Evolutionary conservation across 2,113 vertebrate species (phyloP).

Genomic region (Urocolius indicus): DNA sequence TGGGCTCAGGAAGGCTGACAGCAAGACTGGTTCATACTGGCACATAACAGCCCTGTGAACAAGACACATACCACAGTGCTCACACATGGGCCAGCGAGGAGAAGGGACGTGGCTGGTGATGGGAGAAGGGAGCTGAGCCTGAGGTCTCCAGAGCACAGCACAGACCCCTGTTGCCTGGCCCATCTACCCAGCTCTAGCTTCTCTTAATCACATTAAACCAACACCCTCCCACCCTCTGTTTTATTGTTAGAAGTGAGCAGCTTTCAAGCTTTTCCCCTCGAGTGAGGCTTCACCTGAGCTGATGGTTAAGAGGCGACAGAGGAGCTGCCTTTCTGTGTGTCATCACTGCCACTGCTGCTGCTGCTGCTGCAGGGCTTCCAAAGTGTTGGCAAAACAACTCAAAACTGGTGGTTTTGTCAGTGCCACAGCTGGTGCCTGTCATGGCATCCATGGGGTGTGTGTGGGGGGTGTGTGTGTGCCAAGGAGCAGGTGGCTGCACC

Average conservation of each 20-base stretch:
- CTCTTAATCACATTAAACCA: slow-evolving; percentile 58
- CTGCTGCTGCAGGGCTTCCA: slow-evolving; percentile 26
- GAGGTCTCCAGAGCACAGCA: not conserved
- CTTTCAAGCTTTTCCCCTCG: slow-evolving; percentile 69
- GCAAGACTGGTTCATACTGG: too few relatives aligned
- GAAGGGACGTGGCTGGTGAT: rapidly evolving
- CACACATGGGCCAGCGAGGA: not conserved
- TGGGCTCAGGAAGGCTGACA: not conserved
- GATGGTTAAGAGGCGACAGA: slow-evolving; percentile 73
- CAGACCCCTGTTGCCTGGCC: not conserved
- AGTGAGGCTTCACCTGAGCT: slow-evolving; percentile 76
- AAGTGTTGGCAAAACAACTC: slow-evolving; percentile 76
- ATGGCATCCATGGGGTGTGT: not conserved
- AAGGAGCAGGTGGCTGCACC: too few relatives aligned
- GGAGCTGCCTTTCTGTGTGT: slow-evolving; percentile 63
- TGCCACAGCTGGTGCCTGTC: slow-evolving; percentile 61
- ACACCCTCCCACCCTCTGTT: slow-evolving; percentile 39
- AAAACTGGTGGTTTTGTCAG: slow-evolving; percentile 70
- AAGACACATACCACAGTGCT: rapidly evolving
- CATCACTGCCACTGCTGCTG: slow-evolving; percentile 63
- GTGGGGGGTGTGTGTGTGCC: too few relatives aligned
- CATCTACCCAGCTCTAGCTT: not conserved
- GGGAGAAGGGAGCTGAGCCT: not conserved
- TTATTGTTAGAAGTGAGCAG: slow-evolving; percentile 66
- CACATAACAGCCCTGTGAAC: rapidly evolving